phyloP scores from a whole-genome alignment of 2,888 invertebrate genomes.

The Podabrus alpinus region DNA sequence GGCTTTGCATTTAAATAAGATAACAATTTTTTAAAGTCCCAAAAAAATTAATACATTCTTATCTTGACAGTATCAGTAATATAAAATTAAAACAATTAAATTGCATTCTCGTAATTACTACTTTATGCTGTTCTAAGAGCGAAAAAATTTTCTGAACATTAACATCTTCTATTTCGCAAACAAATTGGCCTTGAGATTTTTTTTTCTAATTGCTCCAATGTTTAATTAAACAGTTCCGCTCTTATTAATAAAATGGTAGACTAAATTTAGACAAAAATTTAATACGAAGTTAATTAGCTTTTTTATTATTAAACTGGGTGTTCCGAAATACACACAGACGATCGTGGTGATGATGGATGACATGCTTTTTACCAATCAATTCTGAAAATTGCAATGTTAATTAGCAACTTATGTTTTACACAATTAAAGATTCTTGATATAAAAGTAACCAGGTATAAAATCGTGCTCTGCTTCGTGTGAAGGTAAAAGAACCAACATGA shows the following conservation, averaged over 20 bases:
- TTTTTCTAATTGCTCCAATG: background rate
- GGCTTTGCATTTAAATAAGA: background rate
- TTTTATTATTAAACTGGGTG: background rate
- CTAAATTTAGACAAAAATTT: background rate
- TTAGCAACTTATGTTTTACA: background rate
- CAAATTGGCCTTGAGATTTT: background rate
- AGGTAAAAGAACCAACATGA: conserved; percentile 16
- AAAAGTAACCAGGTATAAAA: conserved; percentile 5
- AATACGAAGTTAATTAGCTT: background rate
- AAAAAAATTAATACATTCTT: background rate
- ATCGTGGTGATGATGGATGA: background rate
- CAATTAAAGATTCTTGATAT: background rate
- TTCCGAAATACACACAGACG: background rate
- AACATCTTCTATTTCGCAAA: background rate
- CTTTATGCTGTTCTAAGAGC: background rate
- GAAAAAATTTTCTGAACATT: background rate
- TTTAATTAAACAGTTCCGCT: background rate
- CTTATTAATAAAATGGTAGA: background rate
- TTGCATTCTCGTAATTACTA: background rate
- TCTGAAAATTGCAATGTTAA: background rate
- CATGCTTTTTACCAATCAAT: background rate
- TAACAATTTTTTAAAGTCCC: background rate
- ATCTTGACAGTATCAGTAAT: background rate
- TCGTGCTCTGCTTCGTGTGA: conserved; percentile 20
- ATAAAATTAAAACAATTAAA: background rate